These are phyloP conservation scores for Lycorma delicatula DNA, from an alignment of 1,140 invertebrate species.

Conservation along the genomic window DNA sequence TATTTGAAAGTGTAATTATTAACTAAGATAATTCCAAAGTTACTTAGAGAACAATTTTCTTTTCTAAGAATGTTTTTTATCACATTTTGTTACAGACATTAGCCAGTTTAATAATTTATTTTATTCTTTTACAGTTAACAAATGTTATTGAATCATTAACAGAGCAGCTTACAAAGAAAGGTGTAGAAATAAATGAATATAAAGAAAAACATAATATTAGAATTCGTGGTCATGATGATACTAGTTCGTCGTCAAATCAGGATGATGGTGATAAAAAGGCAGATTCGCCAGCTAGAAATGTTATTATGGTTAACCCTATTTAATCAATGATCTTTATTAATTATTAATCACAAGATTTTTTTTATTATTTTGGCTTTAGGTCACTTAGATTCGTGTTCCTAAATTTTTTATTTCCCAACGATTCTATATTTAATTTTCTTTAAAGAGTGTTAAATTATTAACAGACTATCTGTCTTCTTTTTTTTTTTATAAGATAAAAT, in stretches of 20 bases:
- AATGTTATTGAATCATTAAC: slow-evolving; percentile 68
- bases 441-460: too few relatives aligned
- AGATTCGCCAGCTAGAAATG: background rate
- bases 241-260: background rate
- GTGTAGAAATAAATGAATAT: slow-evolving; percentile 85
- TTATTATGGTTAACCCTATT: background rate
- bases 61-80: background rate
- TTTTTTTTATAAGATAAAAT: too few relatives aligned
- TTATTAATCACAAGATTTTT: too few relatives aligned
- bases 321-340: too few relatives aligned
- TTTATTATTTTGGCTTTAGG: too few relatives aligned
- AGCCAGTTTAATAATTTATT: slow-evolving; percentile 1
- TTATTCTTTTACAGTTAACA: slow-evolving; percentile 48
- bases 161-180: slow-evolving; percentile 76
- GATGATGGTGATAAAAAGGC: background rate
- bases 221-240: slow-evolving; percentile 39
- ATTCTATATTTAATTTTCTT: too few relatives aligned
- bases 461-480: too few relatives aligned
- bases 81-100: background rate
- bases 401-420: too few relatives aligned
- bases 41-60: too few relatives aligned
- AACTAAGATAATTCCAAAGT: too few relatives aligned
- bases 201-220: slow-evolving; percentile 85
- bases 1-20: too few relatives aligned
- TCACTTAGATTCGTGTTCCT: too few relatives aligned